A percentile compares a stretch with the other conserved stretches of the same genome.
Conservation (phyloP, 1,140 invertebrate species). For the Drosophila melanica region DNA sequence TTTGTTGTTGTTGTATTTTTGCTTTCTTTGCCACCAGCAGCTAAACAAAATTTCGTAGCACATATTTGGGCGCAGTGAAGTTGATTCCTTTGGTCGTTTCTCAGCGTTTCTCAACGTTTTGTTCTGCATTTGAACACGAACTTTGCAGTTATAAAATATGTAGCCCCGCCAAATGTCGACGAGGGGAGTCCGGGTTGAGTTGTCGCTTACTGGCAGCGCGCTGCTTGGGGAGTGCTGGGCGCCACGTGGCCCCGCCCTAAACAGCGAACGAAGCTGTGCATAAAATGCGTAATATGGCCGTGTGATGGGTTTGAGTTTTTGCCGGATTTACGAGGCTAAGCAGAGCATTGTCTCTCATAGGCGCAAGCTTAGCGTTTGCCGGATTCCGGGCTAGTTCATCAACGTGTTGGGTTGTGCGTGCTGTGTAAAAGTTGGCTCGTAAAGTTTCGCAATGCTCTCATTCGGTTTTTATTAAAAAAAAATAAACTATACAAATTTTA, state of each 20-base stretch:
- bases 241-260: not conserved
- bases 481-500: slow-evolving; percentile 82
- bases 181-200: not conserved
- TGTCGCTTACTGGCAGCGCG: not conserved
- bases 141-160: slow-evolving; percentile 49
- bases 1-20: too few relatives aligned
- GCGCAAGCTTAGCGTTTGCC: slow-evolving; percentile 6
- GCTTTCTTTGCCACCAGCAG: slow-evolving; percentile 5
- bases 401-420: slow-evolving; percentile 68
- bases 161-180: slow-evolving; percentile 2
- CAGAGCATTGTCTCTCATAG: slow-evolving; percentile 8
- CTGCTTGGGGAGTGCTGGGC: not conserved
- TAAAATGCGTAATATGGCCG: slow-evolving; percentile 71
- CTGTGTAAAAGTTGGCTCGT: slow-evolving; percentile 67
- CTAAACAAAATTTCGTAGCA: slow-evolving; percentile 39
- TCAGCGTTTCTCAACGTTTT: slow-evolving; percentile 32
- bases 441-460: slow-evolving; percentile 67
- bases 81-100: not conserved
- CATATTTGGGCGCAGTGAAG: slow-evolving; percentile 42
- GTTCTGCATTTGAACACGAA: slow-evolving; percentile 58
- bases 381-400: slow-evolving; percentile 61
- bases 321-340: slow-evolving; percentile 59
- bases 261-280: slow-evolving; percentile 16
- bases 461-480: slow-evolving; percentile 79
- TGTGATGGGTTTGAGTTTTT: slow-evolving; percentile 44